Base-by-base conservation (phyloP, 2,797 vertebrate species). In the Syngnathus acus region DNA sequence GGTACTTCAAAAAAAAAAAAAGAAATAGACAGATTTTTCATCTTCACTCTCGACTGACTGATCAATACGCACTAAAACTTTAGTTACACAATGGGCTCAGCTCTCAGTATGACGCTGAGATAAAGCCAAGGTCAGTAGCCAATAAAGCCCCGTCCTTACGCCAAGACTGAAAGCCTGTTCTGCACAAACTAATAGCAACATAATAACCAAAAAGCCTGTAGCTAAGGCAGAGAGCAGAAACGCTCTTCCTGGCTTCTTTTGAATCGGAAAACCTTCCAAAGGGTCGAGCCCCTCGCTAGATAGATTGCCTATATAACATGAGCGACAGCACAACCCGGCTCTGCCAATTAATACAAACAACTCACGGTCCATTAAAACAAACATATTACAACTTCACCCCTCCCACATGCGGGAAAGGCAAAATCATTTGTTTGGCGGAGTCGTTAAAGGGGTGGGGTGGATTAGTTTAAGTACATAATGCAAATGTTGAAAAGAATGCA, bases 381-480 rank as follows among this genome's bases (percentile, higher is more conserved):
- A 83, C 75, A 82, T 77, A 76, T 80, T 57, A 17, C 2, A 63
- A 84, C 85, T 81, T 74, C 26, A 79, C 68, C 62, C 64, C 51
- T 66, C 67, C 42, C 47, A 32, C 64, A 65, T 74, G 68, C 65
- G 66, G 21, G 71, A 79, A 68, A 72, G 68, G 57, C 73, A 68
- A 78, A 77, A 71, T 74, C 5, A 68, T 79, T 74, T 72, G 16
- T 70, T 61, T 80, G 62, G 68, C 77, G 74, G 14, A 37, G 14
- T 17, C 16, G 55, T 57, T 57, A 57, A 37, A 57, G 2, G 72
- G 72, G 74, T 72, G 70, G 48, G 39, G 47, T 61, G 65, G 64
- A 80, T 83, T 80, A 61, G 69, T 77, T 67, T 70, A 69, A 84
- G 76, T 81, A 77, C 80, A 87, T 89, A 86, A 88, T 81, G 64